Percentiles rank a stretch among this genome's conserved stretches.
These are phyloP conservation scores for Ennomos fuscantarius DNA, from an alignment of 2,888 invertebrate genomes.

Conservation along the genomic window DNA sequence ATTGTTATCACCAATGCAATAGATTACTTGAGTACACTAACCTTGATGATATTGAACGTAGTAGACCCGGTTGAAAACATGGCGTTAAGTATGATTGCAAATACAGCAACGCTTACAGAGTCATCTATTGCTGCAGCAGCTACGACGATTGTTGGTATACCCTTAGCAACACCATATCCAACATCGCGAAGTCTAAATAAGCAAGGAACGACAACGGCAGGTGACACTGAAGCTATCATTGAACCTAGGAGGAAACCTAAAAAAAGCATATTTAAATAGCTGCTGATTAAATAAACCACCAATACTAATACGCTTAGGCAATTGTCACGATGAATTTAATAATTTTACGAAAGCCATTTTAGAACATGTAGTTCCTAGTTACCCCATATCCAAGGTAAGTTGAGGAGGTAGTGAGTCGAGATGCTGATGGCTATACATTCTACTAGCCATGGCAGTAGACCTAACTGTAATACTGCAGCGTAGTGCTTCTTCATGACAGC, in stretches of 20 bases:
- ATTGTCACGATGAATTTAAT: constrained; percentile 1
- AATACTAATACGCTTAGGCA: background rate
- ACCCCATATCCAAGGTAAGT: constrained; percentile 92
- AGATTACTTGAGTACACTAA: constrained; percentile 33
- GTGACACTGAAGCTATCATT: constrained; percentile 94
- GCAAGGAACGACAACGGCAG: constrained; percentile 95
- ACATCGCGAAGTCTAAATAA: constrained; percentile 90
- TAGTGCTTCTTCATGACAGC: constrained; percentile 89
- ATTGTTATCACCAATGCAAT: constrained; percentile 11
- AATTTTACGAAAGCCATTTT: background rate
- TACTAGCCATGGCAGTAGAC: constrained; percentile 90
- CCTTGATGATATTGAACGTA: constrained; percentile 87
- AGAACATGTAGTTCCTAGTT: constrained; percentile 20
- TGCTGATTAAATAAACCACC: background rate
- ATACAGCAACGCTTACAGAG: constrained; percentile 95
- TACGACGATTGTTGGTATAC: constrained; percentile 94
- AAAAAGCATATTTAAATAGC: constrained; percentile 25
- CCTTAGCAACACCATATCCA: constrained; percentile 92
- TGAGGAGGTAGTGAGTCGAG: constrained; percentile 87
- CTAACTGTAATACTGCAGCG: constrained; percentile 89
- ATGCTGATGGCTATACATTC: constrained; percentile 88
- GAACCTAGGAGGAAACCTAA: constrained; percentile 89
- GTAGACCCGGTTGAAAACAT: constrained; percentile 89
- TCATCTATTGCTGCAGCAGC: constrained; percentile 96
- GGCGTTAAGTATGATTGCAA: constrained; percentile 92